phyloP scores from a whole-genome alignment of 2,888 invertebrate genomes.

The Hyles lineata region DNA sequence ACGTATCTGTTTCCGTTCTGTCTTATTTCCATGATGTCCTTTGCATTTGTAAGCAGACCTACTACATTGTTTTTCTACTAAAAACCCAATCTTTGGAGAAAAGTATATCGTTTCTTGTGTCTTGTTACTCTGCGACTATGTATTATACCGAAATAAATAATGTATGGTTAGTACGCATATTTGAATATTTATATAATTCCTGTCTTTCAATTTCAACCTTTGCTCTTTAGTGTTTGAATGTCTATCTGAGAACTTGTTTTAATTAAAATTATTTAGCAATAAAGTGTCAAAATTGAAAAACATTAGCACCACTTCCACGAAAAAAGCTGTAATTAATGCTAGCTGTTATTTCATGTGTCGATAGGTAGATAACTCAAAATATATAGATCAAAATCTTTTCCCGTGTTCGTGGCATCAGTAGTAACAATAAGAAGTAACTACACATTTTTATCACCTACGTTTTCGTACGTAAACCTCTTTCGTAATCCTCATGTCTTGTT shows the following conservation, averaged over 20 bases:
- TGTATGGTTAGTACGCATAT: constrained; percentile 69
- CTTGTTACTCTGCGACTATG: constrained; percentile 74
- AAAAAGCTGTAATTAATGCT: constrained; percentile 36
- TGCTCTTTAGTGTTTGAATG: not conserved
- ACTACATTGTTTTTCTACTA: constrained; percentile 62
- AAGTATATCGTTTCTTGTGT: constrained; percentile 64
- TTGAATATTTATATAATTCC: constrained; percentile 44
- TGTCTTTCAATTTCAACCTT: constrained; percentile 65
- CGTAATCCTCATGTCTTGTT: constrained; percentile 51
- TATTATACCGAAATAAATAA: constrained; percentile 75
- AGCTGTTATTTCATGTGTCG: not conserved
- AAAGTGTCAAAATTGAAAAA: constrained; percentile 62
- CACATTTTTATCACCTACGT: constrained; percentile 77
- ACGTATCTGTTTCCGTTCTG: constrained; percentile 56
- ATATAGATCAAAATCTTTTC: constrained; percentile 28
- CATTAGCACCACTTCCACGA: constrained; percentile 58
- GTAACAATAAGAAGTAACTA: constrained; percentile 52
- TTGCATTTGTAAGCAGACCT: constrained; percentile 62
- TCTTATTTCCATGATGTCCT: constrained; percentile 59
- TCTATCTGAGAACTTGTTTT: not conserved
- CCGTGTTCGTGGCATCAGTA: constrained; percentile 59
- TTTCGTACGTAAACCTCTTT: constrained; percentile 64
- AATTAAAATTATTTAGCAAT: constrained; percentile 27
- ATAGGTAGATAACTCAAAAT: not conserved
- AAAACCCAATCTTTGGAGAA: constrained; percentile 79